phyloP scores from a whole-genome alignment of 2,888 invertebrate genomes.

The Spodoptera littoralis region DNA sequence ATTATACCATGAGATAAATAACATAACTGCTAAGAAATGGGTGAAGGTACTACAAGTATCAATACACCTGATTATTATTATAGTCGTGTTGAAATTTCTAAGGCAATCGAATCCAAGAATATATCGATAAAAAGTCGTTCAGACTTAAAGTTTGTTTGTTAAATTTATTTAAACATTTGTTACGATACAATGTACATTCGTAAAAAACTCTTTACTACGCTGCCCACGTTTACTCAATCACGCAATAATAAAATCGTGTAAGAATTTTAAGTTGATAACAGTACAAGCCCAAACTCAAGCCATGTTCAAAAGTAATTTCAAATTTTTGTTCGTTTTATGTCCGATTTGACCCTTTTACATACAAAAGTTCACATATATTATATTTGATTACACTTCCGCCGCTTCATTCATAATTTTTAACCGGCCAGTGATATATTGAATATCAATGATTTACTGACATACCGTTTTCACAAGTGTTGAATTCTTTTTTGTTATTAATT shows the following conservation, averaged over 20 bases:
- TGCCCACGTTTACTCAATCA: constrained; percentile 65
- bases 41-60: too few relatives aligned
- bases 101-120: constrained; percentile 32
- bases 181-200: constrained; percentile 2
- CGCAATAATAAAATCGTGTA: constrained; percentile 65
- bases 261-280: constrained; percentile 62
- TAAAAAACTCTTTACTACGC: constrained; percentile 57
- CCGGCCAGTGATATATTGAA: constrained; percentile 38
- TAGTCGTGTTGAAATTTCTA: constrained; percentile 29
- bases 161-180: constrained; percentile 41
- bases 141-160: constrained; percentile 35
- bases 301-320: constrained; percentile 35
- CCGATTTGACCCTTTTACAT: constrained; percentile 51
- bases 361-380: constrained; percentile 32
- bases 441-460: constrained; percentile 42
- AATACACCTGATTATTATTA: neutral
- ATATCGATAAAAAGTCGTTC: constrained; percentile 47
- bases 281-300: constrained; percentile 43
- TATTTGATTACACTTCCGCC: constrained; percentile 34
- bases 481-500: constrained; percentile 29
- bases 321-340: constrained; percentile 48
- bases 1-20: too few relatives aligned
- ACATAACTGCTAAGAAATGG: too few relatives aligned
- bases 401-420: constrained; percentile 53
- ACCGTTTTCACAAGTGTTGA: constrained; percentile 29